Base-by-base conservation (phyloP, 2,113 vertebrate species). In the Apaloderma vittatum region DNA sequence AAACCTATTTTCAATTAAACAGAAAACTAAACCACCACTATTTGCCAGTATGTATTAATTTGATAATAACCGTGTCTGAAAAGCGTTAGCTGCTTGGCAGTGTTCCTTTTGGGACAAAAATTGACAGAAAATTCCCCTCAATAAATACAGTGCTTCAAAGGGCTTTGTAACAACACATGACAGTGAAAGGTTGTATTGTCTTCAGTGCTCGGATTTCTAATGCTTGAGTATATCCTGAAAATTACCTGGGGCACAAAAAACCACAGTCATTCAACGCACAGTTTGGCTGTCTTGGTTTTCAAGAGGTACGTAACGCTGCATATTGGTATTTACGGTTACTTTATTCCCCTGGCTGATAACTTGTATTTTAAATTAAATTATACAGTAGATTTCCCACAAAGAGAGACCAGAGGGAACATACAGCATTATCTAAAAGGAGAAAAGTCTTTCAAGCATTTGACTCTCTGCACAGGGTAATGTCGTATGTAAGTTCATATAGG, bases 401-500 rank as follows among this genome's bases (percentile, higher is more conserved):
- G 17, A 36, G 30, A 43, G 43, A 49, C 49, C 40, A n/a, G 32
- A 55, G 22, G 30, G 57, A 45, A 32, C 9, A 10, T 9, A 13
- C 7, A 22, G 36, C 63, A 17, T 12, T 29, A 57, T 8, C 13
- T 24, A 9, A 43, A 51, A 43, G 40, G 20, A 46, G 55, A 11
- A 24, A n/a, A 29, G 19, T 21, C 49, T 70, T 37, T 16, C 15
- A 59, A 54, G 45, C 15, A 8, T 10, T 14, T 45, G 26, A 8
- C 7, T 66, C 43, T 45, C 51, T 46, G 45, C 51, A 8, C n/a
- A 11, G 32, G 46, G 19, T 34, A 54, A 19, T 5, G 3, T 26
- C 0, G 2, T 6, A 17, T 0, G 0, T 15, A 19, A 20, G 19
- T 46, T 24, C 10, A 23, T 9, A 21, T 6, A 22, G 36, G 32